A percentile compares a stretch with the other conserved stretches of the same genome.
Conservation (phyloP, 1,140 invertebrate genomes). For the Drosophila kurseongensis region DNA sequence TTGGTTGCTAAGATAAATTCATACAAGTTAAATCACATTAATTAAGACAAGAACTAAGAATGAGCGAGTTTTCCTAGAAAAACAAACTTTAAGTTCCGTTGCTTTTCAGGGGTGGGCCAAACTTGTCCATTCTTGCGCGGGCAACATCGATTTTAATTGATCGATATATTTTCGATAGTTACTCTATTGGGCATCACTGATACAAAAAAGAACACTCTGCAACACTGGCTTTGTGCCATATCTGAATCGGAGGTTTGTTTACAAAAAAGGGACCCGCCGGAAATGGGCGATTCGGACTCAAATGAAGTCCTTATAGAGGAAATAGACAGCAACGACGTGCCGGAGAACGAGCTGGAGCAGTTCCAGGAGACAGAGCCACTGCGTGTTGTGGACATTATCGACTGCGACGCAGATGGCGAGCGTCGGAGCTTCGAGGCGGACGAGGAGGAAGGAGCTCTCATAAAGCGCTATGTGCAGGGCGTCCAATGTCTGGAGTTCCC, state of each 20-base stretch:
- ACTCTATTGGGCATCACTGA: background rate
- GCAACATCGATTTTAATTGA: background rate
- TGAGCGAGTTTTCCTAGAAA: background rate
- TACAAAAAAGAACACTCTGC: background rate
- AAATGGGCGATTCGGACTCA: conserved; percentile 22
- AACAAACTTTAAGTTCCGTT: background rate
- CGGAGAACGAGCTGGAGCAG: conserved; percentile 67
- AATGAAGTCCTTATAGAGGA: conserved; percentile 73
- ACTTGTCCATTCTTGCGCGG: background rate
- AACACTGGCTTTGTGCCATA: background rate
- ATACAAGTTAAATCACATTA: background rate
- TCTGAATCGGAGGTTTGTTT: background rate
- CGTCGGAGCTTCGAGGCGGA: conserved; percentile 22
- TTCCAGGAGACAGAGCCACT: conserved; percentile 75
- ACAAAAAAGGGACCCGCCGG: background rate
- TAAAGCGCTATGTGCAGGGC: conserved; percentile 89
- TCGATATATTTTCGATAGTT: background rate
- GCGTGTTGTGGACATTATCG: conserved; percentile 65
- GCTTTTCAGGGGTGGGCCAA: background rate
- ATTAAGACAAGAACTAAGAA: background rate
- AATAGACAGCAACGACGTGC: conserved; percentile 75
- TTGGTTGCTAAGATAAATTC: background rate
- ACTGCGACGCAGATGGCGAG: conserved; percentile 24
- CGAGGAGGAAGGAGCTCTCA: conserved; percentile 86
- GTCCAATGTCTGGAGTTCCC: conserved; percentile 87